Base-by-base conservation (phyloP, 2,888 invertebrate genomes). In the Netelia virgata region DNA sequence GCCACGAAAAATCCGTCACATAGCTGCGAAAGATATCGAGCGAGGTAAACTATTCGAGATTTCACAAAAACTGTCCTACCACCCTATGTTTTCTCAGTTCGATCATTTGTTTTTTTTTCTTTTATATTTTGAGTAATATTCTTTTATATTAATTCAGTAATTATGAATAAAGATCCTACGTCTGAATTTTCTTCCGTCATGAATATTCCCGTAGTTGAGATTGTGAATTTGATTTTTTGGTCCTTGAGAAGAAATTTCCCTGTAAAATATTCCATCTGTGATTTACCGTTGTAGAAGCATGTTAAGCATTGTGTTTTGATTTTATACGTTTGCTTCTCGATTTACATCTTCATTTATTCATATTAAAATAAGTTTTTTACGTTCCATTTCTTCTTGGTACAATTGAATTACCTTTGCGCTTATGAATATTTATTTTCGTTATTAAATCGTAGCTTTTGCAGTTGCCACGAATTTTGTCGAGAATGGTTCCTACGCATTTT, bases 21-120 rank as follows among this genome's bases (percentile, higher is more conserved):
- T 36, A 70, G 47, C 89, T 90, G 89, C 89, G 88, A 88, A 88
- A 89, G 88, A 89, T 89, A 89, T 86, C 88, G 86, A 89, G 88
- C 86, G 88, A 92, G 92, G 93, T 92, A 92, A 92, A 75, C 68
- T 28, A 79, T 80, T 74, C 79, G 50, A 64, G 76, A 36, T 74
- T 77, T 72, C 61, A 61, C 61, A 41, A 61, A 47, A 82, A 43
- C 20, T 20, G 8, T 94, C 94, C 93, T 93, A 94, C 94, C 90
- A 90, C 86, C 91, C 86, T 90, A 88, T 88, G 53, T 69, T 68
- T 77, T 77, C 63, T 78, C 77, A 77, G 53, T 74, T 74, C 1
- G 10, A n/a, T 47, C 36, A 41, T 43, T 70, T 70, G 2, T 43
- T 16, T 59, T 74, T 14, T 14, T 16, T 18, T 20, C 41, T 28